A percentile compares a stretch with the other conserved stretches of the same genome.
Evolutionary conservation across 2,113 vertebrate genomes (phyloP).

Genomic region (Microcebus lehilahytsara): DNA sequence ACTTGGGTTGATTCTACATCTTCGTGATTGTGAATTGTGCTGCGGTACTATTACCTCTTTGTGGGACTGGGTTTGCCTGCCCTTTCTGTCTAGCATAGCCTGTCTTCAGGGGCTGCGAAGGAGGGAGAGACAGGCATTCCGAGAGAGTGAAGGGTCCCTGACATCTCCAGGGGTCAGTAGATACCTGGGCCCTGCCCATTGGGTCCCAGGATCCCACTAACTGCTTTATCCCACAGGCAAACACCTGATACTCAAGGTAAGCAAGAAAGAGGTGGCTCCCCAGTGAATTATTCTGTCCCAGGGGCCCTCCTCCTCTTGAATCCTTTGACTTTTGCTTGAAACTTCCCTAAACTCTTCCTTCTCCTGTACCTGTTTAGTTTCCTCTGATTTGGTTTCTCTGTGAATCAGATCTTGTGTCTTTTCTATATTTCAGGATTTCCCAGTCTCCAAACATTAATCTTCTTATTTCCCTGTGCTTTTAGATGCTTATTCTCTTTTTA

Average conservation of each 20-base stretch:
- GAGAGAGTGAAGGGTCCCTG: neutral
- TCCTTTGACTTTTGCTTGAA: conserved; percentile 13
- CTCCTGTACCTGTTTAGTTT: neutral
- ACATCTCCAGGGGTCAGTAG: neutral
- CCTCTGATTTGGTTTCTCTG: neutral
- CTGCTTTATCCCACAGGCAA: neutral
- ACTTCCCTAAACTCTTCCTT: neutral
- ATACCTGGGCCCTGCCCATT: neutral
- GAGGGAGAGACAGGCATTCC: neutral
- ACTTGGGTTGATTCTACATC: too few species aligned
- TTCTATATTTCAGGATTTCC: conserved; percentile 11
- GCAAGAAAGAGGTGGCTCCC: neutral
- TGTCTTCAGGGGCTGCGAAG: neutral
- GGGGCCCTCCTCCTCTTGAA: neutral
- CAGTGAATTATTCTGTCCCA: neutral
- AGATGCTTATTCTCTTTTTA: neutral
- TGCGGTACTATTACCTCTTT: neutral
- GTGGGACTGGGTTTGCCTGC: neutral
- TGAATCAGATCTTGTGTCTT: neutral
- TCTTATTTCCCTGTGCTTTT: neutral
- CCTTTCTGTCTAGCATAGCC: neutral
- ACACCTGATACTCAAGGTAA: neutral
- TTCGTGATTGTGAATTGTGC: too few species aligned
- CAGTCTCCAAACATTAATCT: neutral
- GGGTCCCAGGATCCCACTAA: neutral